Evolutionary conservation across 2,888 invertebrate species (phyloP), one percentile per base, ranked within the genome.

Genomic region (Nasonovia ribisnigri): DNA sequence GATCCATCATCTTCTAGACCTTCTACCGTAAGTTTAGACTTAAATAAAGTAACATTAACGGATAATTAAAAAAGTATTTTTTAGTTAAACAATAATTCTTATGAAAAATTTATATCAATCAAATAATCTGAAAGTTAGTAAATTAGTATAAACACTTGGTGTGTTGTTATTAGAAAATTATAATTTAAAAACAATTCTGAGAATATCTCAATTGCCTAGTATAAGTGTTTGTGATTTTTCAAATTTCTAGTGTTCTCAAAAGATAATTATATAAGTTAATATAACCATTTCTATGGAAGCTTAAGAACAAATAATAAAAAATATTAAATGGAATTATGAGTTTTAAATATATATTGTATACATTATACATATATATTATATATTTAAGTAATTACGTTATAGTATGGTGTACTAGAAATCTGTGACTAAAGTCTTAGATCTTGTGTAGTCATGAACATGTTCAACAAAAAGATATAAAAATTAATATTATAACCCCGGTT

Each of bases 21-120:
- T 43, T 54, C 77, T n/a, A n/a, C 77, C 0, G 92, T 92, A 46
- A 92, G 88, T 92, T n/a, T 60, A 42, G 20, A 13, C 24, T n/a
- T n/a, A n/a, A 11, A 67, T 29, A 77, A 16, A 77, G 8, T 77
- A 36, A 67, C n/a, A 16, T n/a, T 29, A 77, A 36, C 3, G 8
- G 8, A 8, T 77, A 77, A 8, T 77, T 42, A 36, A 77, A 36
- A 36, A 77, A 36, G 0, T 20, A 6, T 77, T 36, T 77, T 36
- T n/a, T n/a, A 67, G n/a, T 67, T 36, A 36, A 36, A 77, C 0
- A 36, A 36, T 77, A 77, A 20, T 36, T 20, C 2, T 77, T 36
- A 77, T 77, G 0, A 77, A 77, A 6, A 77, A 36, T 36, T 36
- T 77, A 20, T 77, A 36, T 77, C 77, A 77, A 36, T 77, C 36